Evolutionary conservation across 1,140 invertebrate species (phyloP), one percentile per base, ranked within the genome.

Genomic region (Caenorhabditis brenneri): DNA sequence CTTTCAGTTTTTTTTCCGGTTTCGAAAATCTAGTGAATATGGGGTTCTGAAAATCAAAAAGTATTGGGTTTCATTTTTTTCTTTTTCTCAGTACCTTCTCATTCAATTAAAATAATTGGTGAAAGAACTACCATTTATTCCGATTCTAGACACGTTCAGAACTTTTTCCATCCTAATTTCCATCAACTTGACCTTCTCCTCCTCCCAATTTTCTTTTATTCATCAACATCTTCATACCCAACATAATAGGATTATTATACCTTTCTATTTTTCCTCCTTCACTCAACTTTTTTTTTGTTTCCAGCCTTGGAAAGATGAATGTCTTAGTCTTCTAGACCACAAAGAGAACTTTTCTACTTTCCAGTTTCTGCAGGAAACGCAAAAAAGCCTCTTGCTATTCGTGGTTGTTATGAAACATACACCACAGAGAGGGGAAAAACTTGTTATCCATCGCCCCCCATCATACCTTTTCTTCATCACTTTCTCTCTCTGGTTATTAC

Each of bases 351-450:
- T 65, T 36, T 65, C 31, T 36, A 22, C 29, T 65, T 74, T 74
- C 65, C 65, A 74, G 65, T 74, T 74, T 74, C n/a, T 39, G n/a
- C 65, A 39, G 29, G 65, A 74, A 74, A 74, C 33, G n/a, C 10
- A 74, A 74, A 74, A 74, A 74, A 74, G 33, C 29, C 19, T 33
- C 31, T 65, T 33, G 7, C 36, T 74, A 6, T 74, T 42, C 36
- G 65, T 74, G 36, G 36, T 74, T 74, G 22, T 74, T 74, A 74
- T 74, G 65, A 74, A 74, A 74, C 65, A 74, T 74, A 74, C 65
- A 74, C 65, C 65, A 74, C 65, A 74, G 12, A 42, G 39, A 74
- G 29, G 15, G 65, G 36, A 24, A 42, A 74, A 74, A 74, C 65
- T 74, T 74, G 65, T 74, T 74, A 74, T 74, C 65, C 58, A 27